Percentiles rank a stretch among this genome's conserved stretches.
Conservation (phyloP, 1,140 invertebrate genomes). For the Anastrepha ludens region DNA sequence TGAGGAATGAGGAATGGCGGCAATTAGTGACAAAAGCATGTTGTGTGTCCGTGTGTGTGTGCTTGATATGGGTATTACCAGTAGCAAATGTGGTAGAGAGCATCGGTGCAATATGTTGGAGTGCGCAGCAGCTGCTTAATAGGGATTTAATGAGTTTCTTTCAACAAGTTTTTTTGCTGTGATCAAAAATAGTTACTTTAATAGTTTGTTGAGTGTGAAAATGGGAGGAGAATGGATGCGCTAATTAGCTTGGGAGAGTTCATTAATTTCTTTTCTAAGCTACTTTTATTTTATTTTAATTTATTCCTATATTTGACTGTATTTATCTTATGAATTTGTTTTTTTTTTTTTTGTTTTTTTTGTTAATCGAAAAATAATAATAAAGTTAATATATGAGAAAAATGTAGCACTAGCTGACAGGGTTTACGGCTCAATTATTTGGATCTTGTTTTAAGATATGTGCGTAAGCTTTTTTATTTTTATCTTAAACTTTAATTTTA, state of each 20-base stretch:
- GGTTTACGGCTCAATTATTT: too few species aligned
- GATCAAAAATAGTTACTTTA: background rate
- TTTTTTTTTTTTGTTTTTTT: too few species aligned
- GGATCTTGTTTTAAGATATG: too few species aligned
- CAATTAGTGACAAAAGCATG: constrained; percentile 30
- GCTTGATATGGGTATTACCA: background rate
- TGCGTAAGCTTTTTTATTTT: too few species aligned
- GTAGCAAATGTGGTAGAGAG: background rate
- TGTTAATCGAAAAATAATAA: too few species aligned
- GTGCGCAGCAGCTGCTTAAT: constrained; percentile 31
- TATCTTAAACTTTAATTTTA: too few species aligned
- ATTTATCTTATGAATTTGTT: too few species aligned
- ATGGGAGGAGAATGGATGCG: background rate
- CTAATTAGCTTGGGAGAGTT: background rate
- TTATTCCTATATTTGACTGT: too few species aligned
- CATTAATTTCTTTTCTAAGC: too few species aligned
- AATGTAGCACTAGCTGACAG: too few species aligned
- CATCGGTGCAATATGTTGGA: background rate
- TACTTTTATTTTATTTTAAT: too few species aligned
- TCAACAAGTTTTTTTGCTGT: background rate
- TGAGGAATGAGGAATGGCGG: constrained; percentile 49
- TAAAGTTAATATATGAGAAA: too few species aligned
- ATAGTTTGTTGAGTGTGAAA: background rate
- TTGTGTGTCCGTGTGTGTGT: background rate
- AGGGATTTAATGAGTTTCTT: constrained; percentile 21